A percentile compares a stretch with the other conserved stretches of the same genome.
Conservation (phyloP, 2,888 invertebrate species). For the Schrankia costaestrigalis region DNA sequence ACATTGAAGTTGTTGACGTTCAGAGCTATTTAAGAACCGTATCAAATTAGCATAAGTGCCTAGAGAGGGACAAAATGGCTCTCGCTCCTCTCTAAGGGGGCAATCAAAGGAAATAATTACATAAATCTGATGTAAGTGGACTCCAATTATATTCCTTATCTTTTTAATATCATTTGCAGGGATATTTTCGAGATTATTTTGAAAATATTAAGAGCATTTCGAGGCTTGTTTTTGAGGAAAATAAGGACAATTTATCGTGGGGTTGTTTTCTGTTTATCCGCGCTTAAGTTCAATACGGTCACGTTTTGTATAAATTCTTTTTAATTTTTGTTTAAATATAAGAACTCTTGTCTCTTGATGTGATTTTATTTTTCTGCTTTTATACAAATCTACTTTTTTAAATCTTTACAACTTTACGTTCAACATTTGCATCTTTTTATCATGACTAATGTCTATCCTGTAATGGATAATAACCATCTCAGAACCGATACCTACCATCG, state of each 20-base stretch:
- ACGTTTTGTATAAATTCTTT: too few species aligned
- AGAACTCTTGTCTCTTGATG: too few species aligned
- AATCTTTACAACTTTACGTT: too few species aligned
- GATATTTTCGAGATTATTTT: conserved; percentile 11
- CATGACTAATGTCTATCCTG: too few species aligned
- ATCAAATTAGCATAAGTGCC: conserved; percentile 52
- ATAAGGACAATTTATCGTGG: not conserved
- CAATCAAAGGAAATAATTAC: conserved; percentile 27
- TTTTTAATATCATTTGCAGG: conserved; percentile 17
- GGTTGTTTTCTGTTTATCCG: not conserved
- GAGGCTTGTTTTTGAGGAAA: not conserved
- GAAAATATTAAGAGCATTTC: too few species aligned
- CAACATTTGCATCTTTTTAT: too few species aligned
- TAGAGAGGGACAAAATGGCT: conserved; percentile 36
- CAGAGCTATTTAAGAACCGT: conserved; percentile 40
- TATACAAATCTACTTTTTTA: too few species aligned
- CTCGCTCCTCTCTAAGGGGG: conserved; percentile 15
- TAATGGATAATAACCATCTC: too few species aligned
- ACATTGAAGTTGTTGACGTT: conserved; percentile 40
- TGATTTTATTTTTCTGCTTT: too few species aligned
- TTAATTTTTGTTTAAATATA: too few species aligned
- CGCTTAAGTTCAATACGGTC: too few species aligned
- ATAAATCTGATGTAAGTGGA: conserved; percentile 34
- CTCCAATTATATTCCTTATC: conserved; percentile 29
- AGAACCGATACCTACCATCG: too few species aligned